Percentiles rank a stretch among this genome's conserved stretches.
Evolutionary conservation across 2,113 vertebrate genomes (phyloP).

Genomic region (Dromiciops gliroides): DNA sequence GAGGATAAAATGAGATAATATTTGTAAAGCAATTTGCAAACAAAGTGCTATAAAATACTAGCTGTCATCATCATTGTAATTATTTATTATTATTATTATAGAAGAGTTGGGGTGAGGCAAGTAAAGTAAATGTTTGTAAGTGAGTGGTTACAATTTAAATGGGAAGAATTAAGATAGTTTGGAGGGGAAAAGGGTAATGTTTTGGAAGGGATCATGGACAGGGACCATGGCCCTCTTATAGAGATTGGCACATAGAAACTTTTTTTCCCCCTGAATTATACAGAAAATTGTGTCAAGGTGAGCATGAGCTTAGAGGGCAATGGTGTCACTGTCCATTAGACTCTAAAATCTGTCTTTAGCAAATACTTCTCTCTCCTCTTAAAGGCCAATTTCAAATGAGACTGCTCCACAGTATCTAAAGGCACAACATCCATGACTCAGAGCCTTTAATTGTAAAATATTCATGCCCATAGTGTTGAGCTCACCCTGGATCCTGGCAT

Average conservation of each 20-base stretch:
- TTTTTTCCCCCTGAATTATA: rapidly evolving
- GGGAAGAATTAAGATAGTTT: neutral
- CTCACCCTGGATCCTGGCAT: neutral
- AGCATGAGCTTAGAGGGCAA: neutral
- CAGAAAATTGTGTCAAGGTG: neutral
- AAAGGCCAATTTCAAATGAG: constrained; percentile 53
- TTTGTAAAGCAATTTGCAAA: neutral
- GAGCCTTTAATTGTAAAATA: constrained; percentile 28
- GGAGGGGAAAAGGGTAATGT: neutral
- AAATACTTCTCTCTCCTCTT: constrained; percentile 13
- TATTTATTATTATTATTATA: neutral
- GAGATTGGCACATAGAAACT: neutral
- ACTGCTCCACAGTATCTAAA: constrained; percentile 61
- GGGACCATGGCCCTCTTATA: rapidly evolving
- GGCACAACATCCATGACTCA: constrained; percentile 48
- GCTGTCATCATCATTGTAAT: neutral
- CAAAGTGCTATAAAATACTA: neutral
- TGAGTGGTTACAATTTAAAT: neutral
- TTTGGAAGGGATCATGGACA: neutral
- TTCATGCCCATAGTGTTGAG: neutral
- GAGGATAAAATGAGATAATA: neutral
- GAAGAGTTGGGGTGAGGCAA: neutral
- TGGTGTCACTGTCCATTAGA: neutral
- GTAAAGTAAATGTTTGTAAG: neutral
- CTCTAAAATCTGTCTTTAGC: constrained; percentile 45